These are phyloP conservation scores for Cetonia aurata DNA, from an alignment of 2,888 invertebrate genomes.

Conservation along the genomic window DNA sequence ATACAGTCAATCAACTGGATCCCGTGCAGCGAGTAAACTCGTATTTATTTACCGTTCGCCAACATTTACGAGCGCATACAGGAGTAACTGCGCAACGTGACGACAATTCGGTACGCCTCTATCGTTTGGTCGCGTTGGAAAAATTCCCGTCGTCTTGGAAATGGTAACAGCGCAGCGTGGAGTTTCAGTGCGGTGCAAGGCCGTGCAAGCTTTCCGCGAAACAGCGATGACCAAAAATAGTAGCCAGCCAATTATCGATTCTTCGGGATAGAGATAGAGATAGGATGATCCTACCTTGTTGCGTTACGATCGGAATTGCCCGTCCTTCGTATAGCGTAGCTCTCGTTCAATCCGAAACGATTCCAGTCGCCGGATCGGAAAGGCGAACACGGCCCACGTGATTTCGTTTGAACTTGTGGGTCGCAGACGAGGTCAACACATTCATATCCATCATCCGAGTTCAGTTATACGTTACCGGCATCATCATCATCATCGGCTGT, in stretches of 20 bases:
- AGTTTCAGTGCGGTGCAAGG: conserved; percentile 25
- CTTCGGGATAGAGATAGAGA: conserved; percentile 1
- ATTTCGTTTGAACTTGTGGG: conserved; percentile 59
- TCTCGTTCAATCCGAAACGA: conserved; percentile 24
- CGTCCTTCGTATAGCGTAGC: conserved; percentile 3
- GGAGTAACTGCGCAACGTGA: no score
- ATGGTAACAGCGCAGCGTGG: no score
- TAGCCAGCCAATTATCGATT: conserved; percentile 33
- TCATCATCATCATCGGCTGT: conserved; percentile 2
- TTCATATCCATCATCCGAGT: conserved; percentile 52
- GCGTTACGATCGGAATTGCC: neutral
- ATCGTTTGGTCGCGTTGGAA: no score
- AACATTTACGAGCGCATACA: no score
- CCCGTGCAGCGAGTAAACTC: no score
- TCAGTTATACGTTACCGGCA: conserved; percentile 17
- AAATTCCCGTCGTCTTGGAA: no score
- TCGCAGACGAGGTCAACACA: conserved; percentile 62
- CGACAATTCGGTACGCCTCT: no score
- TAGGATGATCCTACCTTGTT: no score
- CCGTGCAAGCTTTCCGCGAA: conserved; percentile 17
- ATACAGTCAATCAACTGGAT: no score
- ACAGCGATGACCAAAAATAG: conserved; percentile 30
- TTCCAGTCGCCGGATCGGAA: conserved; percentile 20
- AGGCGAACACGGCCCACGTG: conserved; percentile 52
- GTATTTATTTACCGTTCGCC: no score